Evolutionary conservation across 1,140 invertebrate species (phyloP), one percentile per base, ranked within the genome.

Genomic region (Parasteatoda tepidariorum): DNA sequence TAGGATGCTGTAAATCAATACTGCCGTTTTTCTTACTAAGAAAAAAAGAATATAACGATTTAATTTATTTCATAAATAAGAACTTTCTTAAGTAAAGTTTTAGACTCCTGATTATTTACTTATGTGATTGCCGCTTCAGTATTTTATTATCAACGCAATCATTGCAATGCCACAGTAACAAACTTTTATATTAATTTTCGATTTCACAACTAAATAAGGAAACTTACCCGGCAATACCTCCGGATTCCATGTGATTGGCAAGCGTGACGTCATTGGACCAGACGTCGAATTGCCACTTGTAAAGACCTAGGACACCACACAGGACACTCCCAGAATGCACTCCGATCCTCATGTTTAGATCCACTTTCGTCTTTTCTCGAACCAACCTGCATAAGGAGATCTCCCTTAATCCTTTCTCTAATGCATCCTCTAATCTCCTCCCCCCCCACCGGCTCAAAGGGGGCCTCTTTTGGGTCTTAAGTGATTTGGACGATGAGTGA

Each of bases 241-340:
- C 96, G 82, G 96, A 96, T 90, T 99, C 97, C 92, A 99, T 94
- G 87, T 97, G 95, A 90, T 99, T 99, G n/a, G 97, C 97, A 75
- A 99, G 90, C 7, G 96, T 98, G 86, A 99, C 97, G 90, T 99
- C 98, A 89, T 98, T 96, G 11, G 96, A 98, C 97, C 97, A 99
- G 4, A 99, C 96, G 89, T 99, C 97, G 90, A 99, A 99, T 89
- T 98, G 97, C 95, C 97, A 99, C 88, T 98, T 97, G 18, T 89
- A 86, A n/a, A 97, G 92, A 0, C 97, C 85, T 22, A 85, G 61
- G 71, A 91, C 90, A 18, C 91, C 91, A 86, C 90, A 91, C 2
- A 90, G 86, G 5, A 91, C 91, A 2, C 87, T 89, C 2, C 91
- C 91, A 5, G 89, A 90, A 84, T 91, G 91, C 3, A 96, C 96